Evolutionary conservation across 30 jellyfish, hydroid and myxozoan species (phyloP), one percentile per base, ranked within the genome.

Genomic region (Hydractinia echinata): DNA sequence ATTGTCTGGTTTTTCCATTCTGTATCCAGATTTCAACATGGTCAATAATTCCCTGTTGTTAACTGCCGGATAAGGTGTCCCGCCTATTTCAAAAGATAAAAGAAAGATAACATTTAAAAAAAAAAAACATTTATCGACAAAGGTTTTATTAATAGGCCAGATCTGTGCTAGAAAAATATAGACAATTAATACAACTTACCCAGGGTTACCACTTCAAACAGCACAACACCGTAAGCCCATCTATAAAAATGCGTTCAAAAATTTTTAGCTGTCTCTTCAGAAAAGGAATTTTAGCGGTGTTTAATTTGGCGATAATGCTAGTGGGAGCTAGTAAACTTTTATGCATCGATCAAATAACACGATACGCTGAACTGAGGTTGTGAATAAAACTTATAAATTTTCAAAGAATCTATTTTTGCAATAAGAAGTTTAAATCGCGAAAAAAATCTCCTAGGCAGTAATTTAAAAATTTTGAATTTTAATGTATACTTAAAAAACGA

Each of bases 1-100:
- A 55, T 86, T 90, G 48, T 90, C 97, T 53, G 97, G 97, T 66
- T 83, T 81, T 44, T 81, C 94, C 96, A 90, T 85, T 70, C 97
- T 64, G 64, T 72, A 81, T 30, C 97, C 97, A 61, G 71, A 20
- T 66, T 86, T 90, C 56, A 90, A 53, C 54, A 79, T 55, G 11
- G 79, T 73, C 13, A 86, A 61, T 66, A 85, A 52, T 58, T 76
- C 95, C 21, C 79, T 84, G 76, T 85, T 87, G 6, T 86, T 77
- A 79, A 90, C 76, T 4, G 90, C 69, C 4, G 97, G 96, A 62
- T 90, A 90, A 13, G 97, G 97, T 53, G 95, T 81, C 54, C 97
- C 97, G 30, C 97, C 97, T 89, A 50, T 7, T 20, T 7, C 53
- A 73, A 49, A 6, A 6, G 10, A 6, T n/a, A 7, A 44, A 64